Conservation (phyloP, 2,797 vertebrate species). For the Triplophysa bombifrons region DNA sequence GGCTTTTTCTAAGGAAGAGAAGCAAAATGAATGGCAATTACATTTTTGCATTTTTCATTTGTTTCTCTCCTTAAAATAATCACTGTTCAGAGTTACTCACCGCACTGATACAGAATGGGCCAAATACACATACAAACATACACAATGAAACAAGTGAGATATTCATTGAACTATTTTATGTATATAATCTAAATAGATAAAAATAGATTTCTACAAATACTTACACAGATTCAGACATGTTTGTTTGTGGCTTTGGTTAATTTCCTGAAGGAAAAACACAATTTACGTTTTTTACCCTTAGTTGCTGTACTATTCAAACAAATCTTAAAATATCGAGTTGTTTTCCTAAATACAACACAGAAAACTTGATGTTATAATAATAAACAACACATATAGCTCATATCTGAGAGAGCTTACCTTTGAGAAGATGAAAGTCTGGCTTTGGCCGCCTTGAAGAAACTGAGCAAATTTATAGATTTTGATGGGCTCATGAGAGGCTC, state of each 20-base stretch:
- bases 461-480: conserved; percentile 76
- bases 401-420: conserved; percentile 66
- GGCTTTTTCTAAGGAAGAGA: conserved; percentile 70
- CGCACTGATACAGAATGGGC: not conserved
- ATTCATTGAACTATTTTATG: not conserved
- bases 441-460: conserved; percentile 59
- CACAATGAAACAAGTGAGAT: not conserved
- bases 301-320: not conserved
- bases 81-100: conserved; percentile 7
- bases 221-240: conserved; percentile 73
- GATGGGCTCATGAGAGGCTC: conserved; percentile 71
- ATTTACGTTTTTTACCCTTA: not conserved
- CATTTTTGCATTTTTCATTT: not conserved
- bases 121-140: not conserved
- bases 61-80: not conserved
- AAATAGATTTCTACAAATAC: conserved; percentile 36
- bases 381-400: not conserved
- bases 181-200: not conserved
- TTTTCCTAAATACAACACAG: not conserved
- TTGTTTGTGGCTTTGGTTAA: conserved; percentile 48
- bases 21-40: not conserved
- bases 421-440: conserved; percentile 52
- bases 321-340: not conserved
- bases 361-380: not conserved
- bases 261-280: conserved; percentile 23